Conservation (phyloP, 2,888 invertebrate species). For the Thymelicus acteon region DNA sequence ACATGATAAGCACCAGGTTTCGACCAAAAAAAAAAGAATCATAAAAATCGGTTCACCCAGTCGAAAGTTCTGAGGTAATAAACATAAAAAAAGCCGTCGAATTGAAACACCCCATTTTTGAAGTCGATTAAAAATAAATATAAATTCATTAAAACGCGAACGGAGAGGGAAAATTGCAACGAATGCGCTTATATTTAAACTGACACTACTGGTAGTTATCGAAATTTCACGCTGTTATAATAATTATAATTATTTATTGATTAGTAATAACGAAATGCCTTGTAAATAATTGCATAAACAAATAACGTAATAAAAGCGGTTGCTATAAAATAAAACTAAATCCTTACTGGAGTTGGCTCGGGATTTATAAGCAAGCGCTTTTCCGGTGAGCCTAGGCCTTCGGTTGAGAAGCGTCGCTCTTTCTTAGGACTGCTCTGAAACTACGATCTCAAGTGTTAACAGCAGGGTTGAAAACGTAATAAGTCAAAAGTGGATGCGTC, state of each 20-base stretch:
- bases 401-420: conserved; percentile 78
- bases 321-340: conserved; percentile 25
- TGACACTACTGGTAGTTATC: not conserved
- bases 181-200: not conserved
- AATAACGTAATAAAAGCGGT: conserved; percentile 13
- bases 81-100: too few species aligned
- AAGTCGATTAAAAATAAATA: too few species aligned
- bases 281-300: not conserved
- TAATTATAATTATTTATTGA: conserved; percentile 21
- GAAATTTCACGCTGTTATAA: conserved; percentile 11
- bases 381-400: conserved; percentile 77
- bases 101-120: too few species aligned
- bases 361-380: conserved; percentile 83
- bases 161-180: too few species aligned
- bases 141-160: too few species aligned
- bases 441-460: conserved; percentile 71
- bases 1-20: too few species aligned
- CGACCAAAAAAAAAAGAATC: too few species aligned
- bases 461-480: conserved; percentile 40
- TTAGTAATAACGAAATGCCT: not conserved
- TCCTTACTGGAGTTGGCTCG: conserved; percentile 80
- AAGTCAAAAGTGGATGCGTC: conserved; percentile 33
- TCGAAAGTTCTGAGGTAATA: too few species aligned
- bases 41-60: too few species aligned
- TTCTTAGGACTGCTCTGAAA: conserved; percentile 81